Evolutionary conservation across 2,113 vertebrate species (phyloP).

Genomic region (Sturnira hondurensis): DNA sequence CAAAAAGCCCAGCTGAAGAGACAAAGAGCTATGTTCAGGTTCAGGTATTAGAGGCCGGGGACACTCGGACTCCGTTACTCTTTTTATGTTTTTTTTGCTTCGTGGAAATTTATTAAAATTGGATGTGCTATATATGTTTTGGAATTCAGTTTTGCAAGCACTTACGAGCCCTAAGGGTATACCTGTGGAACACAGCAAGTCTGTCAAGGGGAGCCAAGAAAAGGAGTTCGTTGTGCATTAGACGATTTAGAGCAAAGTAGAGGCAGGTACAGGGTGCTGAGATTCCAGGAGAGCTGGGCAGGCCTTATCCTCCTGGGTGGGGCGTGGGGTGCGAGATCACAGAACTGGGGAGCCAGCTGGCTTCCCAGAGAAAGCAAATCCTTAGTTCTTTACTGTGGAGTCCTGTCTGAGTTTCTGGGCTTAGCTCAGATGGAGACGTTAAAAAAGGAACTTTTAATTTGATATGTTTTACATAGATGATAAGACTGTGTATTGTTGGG

Average conservation of each 20-base stretch:
- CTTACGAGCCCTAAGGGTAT: neutral
- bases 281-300: neutral
- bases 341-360: neutral
- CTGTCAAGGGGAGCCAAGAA: neutral
- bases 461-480: neutral
- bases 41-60: neutral
- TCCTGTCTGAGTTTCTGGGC: neutral
- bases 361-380: neutral
- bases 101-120: neutral
- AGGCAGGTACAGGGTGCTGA: neutral
- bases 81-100: neutral
- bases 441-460: neutral
- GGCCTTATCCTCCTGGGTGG: neutral
- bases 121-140: neutral
- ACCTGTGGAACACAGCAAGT: neutral
- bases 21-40: neutral
- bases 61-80: neutral
- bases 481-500: neutral
- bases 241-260: neutral
- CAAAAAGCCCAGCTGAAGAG: neutral
- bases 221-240: neutral
- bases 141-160: neutral
- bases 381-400: neutral
- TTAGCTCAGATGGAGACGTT: neutral
- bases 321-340: rapidly evolving